phyloP scores from a whole-genome alignment of 2,113 vertebrate species.

The Chionodraco myersi region DNA sequence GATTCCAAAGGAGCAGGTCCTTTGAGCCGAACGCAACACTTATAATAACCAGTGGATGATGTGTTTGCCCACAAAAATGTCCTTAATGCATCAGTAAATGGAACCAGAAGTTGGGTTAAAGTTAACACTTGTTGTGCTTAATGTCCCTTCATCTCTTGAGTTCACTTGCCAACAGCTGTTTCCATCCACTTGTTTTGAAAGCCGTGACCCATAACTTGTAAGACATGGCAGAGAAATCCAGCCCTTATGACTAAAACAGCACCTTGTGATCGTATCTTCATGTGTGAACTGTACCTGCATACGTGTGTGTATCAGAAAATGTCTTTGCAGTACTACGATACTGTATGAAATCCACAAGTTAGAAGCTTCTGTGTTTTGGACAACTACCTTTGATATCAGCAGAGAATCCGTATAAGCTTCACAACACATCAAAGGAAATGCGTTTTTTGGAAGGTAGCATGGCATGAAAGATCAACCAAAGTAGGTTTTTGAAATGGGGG shows the following conservation, averaged over 20 bases:
- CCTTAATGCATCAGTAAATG: slow-evolving; percentile 18
- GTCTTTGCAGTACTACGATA: neutral
- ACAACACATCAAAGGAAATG: neutral
- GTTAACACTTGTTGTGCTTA: neutral
- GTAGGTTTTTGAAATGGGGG: neutral
- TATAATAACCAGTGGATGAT: slow-evolving; percentile 22
- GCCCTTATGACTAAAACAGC: slow-evolving; percentile 37
- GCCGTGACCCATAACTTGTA: slow-evolving; percentile 48
- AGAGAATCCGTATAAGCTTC: neutral
- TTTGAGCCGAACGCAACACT: slow-evolving; percentile 19
- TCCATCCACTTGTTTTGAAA: slow-evolving; percentile 64
- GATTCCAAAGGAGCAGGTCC: slow-evolving; percentile 5
- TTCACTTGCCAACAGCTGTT: slow-evolving; percentile 48
- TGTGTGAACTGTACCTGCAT: slow-evolving; percentile 27
- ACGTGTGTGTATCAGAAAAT: neutral
- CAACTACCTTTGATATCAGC: neutral
- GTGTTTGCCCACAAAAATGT: slow-evolving; percentile 17
- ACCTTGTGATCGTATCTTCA: slow-evolving; percentile 32
- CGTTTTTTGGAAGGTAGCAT: neutral
- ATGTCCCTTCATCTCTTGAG: slow-evolving; percentile 15
- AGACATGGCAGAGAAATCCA: slow-evolving; percentile 41
- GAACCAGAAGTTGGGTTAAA: slow-evolving; percentile 35
- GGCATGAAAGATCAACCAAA: neutral
- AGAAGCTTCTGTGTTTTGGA: neutral
- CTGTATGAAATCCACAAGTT: neutral